Evolutionary conservation across 2,888 invertebrate genomes (phyloP).

Genomic region (Eretmocerus hayati): DNA sequence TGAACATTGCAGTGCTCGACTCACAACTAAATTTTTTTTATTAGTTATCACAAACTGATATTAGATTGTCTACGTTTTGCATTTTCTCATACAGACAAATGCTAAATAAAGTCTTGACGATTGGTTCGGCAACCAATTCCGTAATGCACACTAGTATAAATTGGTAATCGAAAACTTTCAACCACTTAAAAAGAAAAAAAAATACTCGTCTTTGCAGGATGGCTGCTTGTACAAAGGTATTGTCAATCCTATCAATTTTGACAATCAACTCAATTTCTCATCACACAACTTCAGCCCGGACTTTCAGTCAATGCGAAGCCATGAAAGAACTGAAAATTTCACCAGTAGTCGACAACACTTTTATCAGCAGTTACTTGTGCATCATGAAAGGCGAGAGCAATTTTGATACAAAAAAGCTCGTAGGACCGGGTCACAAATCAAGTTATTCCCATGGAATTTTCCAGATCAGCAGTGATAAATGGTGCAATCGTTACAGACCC

Average conservation of each 20-base stretch:
- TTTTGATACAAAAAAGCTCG: conserved; percentile 31
- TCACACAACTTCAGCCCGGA: conserved; percentile 31
- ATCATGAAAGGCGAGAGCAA: conserved; percentile 39
- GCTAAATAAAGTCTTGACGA: too few relatives aligned
- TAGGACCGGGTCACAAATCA: conserved; percentile 35
- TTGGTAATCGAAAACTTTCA: too few relatives aligned
- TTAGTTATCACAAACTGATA: too few relatives aligned
- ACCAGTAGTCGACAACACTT: conserved; percentile 47
- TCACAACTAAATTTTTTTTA: too few relatives aligned
- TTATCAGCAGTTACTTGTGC: conserved; percentile 55
- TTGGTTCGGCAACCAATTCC: too few relatives aligned
- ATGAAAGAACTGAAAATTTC: conserved; percentile 59
- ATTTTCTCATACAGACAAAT: too few relatives aligned
- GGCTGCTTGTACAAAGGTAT: not conserved
- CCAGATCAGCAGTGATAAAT: conserved; percentile 65
- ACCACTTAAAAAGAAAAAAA: too few relatives aligned
- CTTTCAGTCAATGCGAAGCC: conserved; percentile 63
- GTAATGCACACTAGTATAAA: too few relatives aligned
- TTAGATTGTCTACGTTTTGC: too few relatives aligned
- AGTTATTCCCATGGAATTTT: conserved; percentile 42
- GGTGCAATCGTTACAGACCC: conserved; percentile 59
- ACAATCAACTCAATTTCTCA: not conserved
- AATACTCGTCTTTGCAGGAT: not conserved
- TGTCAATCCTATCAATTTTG: not conserved
- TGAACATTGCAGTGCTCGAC: too few relatives aligned